Evolutionary conservation across 2,797 vertebrate species (phyloP).

Genomic region (Steatocranus sp.): DNA sequence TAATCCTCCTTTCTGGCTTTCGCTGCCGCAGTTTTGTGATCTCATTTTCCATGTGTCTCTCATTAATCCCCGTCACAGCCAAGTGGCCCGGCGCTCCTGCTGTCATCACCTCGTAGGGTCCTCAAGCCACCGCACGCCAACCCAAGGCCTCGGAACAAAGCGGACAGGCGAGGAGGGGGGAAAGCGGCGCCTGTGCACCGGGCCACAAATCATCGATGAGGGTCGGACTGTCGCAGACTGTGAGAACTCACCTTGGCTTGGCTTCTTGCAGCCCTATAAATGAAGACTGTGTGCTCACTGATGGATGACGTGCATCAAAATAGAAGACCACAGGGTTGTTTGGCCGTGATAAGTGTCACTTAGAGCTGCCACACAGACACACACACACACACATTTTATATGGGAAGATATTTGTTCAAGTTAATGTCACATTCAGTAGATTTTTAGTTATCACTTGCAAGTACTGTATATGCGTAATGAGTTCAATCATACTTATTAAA

Average conservation of each 20-base stretch:
- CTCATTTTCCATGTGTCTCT: slow-evolving; percentile 66
- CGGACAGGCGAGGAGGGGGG: slow-evolving; percentile 6
- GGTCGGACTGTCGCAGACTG: slow-evolving; percentile 29
- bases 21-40: slow-evolving; percentile 55
- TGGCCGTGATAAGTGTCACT: background rate
- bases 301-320: slow-evolving; percentile 30
- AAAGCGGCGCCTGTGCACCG: slow-evolving; percentile 15
- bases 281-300: slow-evolving; percentile 21
- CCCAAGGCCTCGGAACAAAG: slow-evolving; percentile 37
- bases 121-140: background rate
- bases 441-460: background rate
- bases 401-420: background rate
- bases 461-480: background rate
- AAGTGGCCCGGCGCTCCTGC: slow-evolving; percentile 37
- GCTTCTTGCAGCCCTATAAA: slow-evolving; percentile 21
- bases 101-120: slow-evolving; percentile 34
- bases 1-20: slow-evolving; percentile 51
- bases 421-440: background rate
- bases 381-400: background rate
- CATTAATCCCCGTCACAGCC: slow-evolving; percentile 70
- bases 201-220: slow-evolving; percentile 63
- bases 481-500: slow-evolving; percentile 34
- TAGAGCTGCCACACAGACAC: background rate
- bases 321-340: background rate
- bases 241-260: slow-evolving; percentile 45